phyloP scores from a whole-genome alignment of 2,797 vertebrate genomes.

The Bovichtus diacanthus region DNA sequence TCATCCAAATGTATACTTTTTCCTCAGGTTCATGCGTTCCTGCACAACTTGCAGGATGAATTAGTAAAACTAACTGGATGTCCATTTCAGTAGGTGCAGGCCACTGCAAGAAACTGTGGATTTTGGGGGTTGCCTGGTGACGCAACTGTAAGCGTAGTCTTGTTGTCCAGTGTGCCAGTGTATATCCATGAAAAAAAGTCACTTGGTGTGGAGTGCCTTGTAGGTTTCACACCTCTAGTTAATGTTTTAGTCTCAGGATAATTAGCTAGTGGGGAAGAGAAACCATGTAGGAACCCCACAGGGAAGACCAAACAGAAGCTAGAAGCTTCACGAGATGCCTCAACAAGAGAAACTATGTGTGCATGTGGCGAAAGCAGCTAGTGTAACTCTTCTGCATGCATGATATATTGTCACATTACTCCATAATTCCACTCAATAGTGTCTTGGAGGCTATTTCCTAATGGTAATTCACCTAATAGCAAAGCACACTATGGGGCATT shows the following conservation, averaged over 20 bases:
- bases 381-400: slow-evolving; percentile 21
- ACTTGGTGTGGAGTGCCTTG: background rate
- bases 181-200: background rate
- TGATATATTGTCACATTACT: slow-evolving; percentile 59
- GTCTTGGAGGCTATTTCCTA: slow-evolving; percentile 47
- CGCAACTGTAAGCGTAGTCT: background rate
- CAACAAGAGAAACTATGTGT: background rate
- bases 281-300: background rate
- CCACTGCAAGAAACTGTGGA: background rate
- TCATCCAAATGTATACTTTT: background rate
- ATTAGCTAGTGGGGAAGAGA: background rate
- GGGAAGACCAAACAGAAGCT: background rate
- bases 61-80: background rate
- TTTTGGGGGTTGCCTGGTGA: background rate
- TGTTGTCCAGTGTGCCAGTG: background rate
- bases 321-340: slow-evolving; percentile 1
- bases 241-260: background rate
- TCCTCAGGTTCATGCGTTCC: background rate
- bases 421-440: slow-evolving; percentile 48
- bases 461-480: slow-evolving; percentile 71
- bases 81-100: background rate
- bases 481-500: slow-evolving; percentile 62
- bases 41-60: background rate
- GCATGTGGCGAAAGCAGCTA: background rate
- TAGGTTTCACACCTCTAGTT: background rate